Conservation (phyloP, 2,113 vertebrate genomes). For the Halichoeres trimaculatus region DNA sequence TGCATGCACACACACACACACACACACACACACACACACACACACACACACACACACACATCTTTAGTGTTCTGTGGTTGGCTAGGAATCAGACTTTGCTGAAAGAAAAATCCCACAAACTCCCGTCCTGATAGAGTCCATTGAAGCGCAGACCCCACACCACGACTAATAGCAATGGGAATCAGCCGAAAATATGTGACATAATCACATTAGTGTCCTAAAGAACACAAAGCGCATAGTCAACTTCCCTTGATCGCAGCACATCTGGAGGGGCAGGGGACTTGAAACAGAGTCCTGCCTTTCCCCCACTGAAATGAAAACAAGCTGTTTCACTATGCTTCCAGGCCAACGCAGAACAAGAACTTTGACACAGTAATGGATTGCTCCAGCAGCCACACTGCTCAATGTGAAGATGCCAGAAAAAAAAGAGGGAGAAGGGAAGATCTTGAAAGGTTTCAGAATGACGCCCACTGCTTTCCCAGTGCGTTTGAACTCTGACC, state of each 20-base stretch:
- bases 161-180: constrained; percentile 82
- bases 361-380: constrained; percentile 84
- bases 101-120: constrained; percentile 81
- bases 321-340: constrained; percentile 83
- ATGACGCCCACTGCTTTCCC: constrained; percentile 85
- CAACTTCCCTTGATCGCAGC: constrained; percentile 81
- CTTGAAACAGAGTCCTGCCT: constrained; percentile 75
- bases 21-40: constrained; percentile 1
- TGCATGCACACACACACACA: constrained; percentile 56
- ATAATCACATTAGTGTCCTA: constrained; percentile 84
- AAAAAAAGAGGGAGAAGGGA: constrained; percentile 65
- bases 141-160: constrained; percentile 79
- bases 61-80: constrained; percentile 76
- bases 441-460: constrained; percentile 82
- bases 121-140: constrained; percentile 73
- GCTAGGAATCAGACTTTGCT: constrained; percentile 81
- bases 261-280: constrained; percentile 75
- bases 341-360: constrained; percentile 77
- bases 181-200: constrained; percentile 83
- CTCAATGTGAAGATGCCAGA: constrained; percentile 74
- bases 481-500: constrained; percentile 82
- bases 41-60: constrained; percentile 48
- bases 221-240: constrained; percentile 84
- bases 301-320: constrained; percentile 82
- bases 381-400: constrained; percentile 74